Base-by-base conservation (phyloP, 1,140 invertebrate genomes). In the Rhynchophorus ferrugineus region DNA sequence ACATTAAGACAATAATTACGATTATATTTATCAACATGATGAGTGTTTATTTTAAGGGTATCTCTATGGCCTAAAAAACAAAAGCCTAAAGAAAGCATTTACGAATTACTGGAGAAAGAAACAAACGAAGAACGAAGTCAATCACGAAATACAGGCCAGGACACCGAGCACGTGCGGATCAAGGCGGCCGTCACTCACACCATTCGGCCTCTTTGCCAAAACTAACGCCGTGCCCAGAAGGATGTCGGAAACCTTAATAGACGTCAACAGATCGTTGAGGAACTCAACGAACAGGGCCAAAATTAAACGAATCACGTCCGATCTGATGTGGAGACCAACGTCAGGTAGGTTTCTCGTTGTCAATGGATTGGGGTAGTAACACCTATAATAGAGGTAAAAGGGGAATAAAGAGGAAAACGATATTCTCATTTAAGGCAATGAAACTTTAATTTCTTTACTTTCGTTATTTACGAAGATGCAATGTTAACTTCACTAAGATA, bases 81-180 rank as follows among this genome's bases (percentile, higher is more conserved):
- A 81, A 68, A 75, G 75, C 0, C 65, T 86, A 9, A 73, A 79
- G 54, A 80, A 83, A 63, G 83, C 84, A 21, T 79, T 89, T 48
- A 75, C 83, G 57, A 87, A 87, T 60, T 88, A 88, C 63, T 81
- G 83, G 76, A 72, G 86, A n/a, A 87, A 87, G 69, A 79, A 87
- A 68, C 78, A 85, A 66, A 85, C 83, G 1, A 85, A 86, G 63
- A 83, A 80, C 57, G 84, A 88, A 64, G 74, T 88, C 22, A 82
- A 85, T 56, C 81, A 85, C 65, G 84, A 86, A 65, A 85, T 85
- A 48, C 83, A 87, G 65, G 85, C 85, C 3, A 72, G 85, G 53
- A 87, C 84, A 2, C 85, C 86, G 3, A 85, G 82, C 33, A 81
- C 78, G 1, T 84, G 83, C 44, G 83, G 83, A 1, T 87, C 85